Evolutionary conservation across 2,797 vertebrate species (phyloP), one percentile per base, ranked within the genome.

Genomic region (Sardinella longiceps): DNA sequence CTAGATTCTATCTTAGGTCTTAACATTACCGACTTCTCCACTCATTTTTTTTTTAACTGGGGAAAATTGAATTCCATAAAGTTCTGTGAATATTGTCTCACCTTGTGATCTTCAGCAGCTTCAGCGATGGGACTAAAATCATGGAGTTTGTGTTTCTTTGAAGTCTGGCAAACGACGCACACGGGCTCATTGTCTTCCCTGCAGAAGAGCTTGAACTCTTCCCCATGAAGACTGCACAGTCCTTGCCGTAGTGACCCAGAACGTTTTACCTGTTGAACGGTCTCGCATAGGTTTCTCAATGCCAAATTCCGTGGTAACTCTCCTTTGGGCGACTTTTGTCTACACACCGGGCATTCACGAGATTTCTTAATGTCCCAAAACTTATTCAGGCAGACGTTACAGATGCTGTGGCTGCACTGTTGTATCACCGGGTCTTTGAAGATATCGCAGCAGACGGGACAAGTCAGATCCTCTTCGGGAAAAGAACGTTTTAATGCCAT

Each of bases 371-470:
- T 85, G 0, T 91, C 89, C 94, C 95, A 95, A 83, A 90, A 93
- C 0, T 85, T 63, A 46, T 85, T 88, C 81, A 94, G 87, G 20
- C 95, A 96, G 2, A 1, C 85, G 45, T 89, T 92, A 87, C 95
- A 96, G 89, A 94, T 94, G 89, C 94, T 96, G 91, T 96, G 95
- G 18, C 95, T 94, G 80, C 95, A 95, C n/a, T 87, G 51, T 0
- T 95, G 92, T 0, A 95, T 93, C 81, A 95, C 94, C 0, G 95
- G 95, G 1, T 95, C 92, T 0, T 85, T 93, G 89, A 95, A 95
- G 0, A 95, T 94, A 0, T 95, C 94, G 82, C 92, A 95, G 84
- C 95, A 96, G 81, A 96, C 90, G 9, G 94, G 93, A 5, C 95
- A 96, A 0, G 90, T 84, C 81, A 96, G 83, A 20, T 95, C 95